phyloP scores from a whole-genome alignment of 92 coral and sea anemone species.

The Isaurus tuberculatus region DNA sequence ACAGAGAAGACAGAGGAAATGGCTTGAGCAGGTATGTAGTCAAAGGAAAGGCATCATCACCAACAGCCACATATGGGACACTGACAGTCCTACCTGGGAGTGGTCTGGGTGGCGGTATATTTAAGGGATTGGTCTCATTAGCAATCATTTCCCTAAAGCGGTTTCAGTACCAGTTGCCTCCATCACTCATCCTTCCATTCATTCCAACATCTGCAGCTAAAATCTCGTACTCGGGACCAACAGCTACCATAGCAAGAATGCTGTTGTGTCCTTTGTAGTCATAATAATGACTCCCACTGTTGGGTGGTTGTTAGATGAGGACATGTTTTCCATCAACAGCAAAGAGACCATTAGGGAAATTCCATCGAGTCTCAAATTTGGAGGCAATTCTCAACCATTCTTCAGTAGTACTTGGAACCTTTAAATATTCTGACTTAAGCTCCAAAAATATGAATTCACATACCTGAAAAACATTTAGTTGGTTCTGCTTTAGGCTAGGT shows the following conservation, averaged over 20 bases:
- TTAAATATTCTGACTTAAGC: constrained; percentile 18
- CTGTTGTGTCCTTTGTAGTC: constrained; percentile 58
- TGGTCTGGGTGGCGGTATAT: constrained; percentile 55
- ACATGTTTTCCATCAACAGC: constrained; percentile 61
- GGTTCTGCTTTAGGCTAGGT: background rate
- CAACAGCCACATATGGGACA: constrained; percentile 40
- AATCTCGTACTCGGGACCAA: constrained; percentile 62
- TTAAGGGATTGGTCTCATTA: constrained; percentile 15
- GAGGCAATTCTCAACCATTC: constrained; percentile 44
- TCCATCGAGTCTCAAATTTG: constrained; percentile 53
- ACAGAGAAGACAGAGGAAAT: constrained; percentile 42
- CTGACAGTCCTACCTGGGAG: constrained; percentile 52
- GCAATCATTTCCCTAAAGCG: constrained; percentile 54
- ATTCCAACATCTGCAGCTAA: constrained; percentile 61
- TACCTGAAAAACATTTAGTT: constrained; percentile 15
- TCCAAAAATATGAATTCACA: constrained; percentile 31
- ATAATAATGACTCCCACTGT: constrained; percentile 52
- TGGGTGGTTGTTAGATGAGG: constrained; percentile 61
- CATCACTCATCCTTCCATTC: constrained; percentile 56
- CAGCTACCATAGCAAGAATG: constrained; percentile 49
- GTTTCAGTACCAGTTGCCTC: constrained; percentile 47
- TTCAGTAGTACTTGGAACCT: constrained; percentile 40
- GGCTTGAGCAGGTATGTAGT: constrained; percentile 37
- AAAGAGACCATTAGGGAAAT: constrained; percentile 56
- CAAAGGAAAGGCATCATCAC: constrained; percentile 40